Percentiles rank a stretch among this genome's conserved stretches.
Conservation (phyloP, 2,113 vertebrate genomes). For the Leptosomus discolor region DNA sequence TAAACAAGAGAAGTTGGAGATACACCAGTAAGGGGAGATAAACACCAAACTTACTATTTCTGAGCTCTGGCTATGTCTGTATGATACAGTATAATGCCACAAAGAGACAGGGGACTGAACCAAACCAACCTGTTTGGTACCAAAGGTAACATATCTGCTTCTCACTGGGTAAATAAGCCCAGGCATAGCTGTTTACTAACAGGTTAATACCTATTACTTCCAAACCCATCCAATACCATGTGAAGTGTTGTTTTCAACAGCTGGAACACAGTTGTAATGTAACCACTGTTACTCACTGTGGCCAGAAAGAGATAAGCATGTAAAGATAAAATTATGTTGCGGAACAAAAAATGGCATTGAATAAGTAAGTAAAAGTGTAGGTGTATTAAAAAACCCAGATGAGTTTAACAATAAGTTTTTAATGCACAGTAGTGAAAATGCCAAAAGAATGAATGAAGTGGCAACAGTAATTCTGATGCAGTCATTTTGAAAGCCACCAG, state of each 20-base stretch:
- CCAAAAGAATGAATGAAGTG: neutral
- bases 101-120: neutral
- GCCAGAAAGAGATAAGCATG: neutral
- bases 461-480: no score
- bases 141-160: neutral
- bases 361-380: neutral
- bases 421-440: no score
- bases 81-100: neutral
- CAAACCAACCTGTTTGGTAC: neutral
- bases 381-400: neutral
- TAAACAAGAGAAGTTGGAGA: neutral
- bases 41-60: neutral
- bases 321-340: neutral
- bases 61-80: neutral
- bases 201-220: neutral
- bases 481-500: slow-evolving; percentile 2
- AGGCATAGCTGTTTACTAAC: neutral
- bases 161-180: neutral
- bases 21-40: neutral
- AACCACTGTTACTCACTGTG: neutral
- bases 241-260: neutral
- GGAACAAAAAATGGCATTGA: neutral
- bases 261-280: neutral
- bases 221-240: neutral
- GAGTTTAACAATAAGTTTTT: no score